These are phyloP conservation scores for Chroicocephalus ridibundus DNA, from an alignment of 2,113 vertebrate species.

Conservation along the genomic window DNA sequence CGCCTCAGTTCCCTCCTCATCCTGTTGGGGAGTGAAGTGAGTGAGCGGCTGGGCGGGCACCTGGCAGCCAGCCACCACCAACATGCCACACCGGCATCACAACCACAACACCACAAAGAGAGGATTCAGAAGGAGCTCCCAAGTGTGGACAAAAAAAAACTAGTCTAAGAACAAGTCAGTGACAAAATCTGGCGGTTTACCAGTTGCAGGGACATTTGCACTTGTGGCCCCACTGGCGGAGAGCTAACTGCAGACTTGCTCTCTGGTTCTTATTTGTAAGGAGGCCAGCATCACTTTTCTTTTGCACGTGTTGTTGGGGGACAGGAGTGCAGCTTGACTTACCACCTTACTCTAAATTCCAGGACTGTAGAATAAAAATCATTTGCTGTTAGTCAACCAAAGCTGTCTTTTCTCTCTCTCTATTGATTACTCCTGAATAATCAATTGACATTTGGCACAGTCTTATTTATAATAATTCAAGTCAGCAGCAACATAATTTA, in stretches of 20 bases:
- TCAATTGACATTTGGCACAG: conserved; percentile 71
- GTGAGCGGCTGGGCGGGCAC: rapidly evolving
- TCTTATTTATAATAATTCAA: conserved; percentile 75
- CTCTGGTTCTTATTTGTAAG: background rate
- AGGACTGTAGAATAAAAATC: conserved; percentile 51
- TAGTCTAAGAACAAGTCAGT: background rate
- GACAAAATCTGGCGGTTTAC: background rate
- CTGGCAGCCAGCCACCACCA: background rate
- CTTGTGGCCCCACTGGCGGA: background rate
- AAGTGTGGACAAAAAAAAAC: background rate
- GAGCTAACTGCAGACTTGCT: background rate
- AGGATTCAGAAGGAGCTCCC: background rate
- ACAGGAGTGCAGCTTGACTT: background rate
- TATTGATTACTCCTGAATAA: conserved; percentile 70
- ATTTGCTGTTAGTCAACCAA: conserved; percentile 54
- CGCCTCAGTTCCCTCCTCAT: background rate
- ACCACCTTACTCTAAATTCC: background rate
- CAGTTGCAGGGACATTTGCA: background rate
- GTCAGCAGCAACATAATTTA: conserved; percentile 68
- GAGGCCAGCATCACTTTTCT: background rate
- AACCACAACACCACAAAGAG: rapidly evolving
- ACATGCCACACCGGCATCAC: rapidly evolving
- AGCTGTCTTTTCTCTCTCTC: conserved; percentile 40
- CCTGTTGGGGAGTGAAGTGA: background rate
- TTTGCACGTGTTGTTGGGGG: background rate